phyloP scores from a whole-genome alignment of 2,797 vertebrate genomes.

The Leuciscus waleckii region DNA sequence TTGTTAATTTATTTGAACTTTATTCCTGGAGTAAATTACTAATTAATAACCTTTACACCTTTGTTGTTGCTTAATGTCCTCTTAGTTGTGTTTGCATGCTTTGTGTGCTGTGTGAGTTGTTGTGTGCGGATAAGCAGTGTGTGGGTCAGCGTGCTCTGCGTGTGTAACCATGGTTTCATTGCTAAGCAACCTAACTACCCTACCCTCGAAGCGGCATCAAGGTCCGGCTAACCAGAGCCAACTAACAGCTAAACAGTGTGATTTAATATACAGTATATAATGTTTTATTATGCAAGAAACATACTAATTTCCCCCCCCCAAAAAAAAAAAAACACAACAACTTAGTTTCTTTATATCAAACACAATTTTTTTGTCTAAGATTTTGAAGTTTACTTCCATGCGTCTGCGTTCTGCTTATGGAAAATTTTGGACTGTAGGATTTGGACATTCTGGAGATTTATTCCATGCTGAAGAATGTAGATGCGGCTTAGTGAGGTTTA shows the following conservation, averaged over 20 bases:
- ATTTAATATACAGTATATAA: not conserved
- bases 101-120: slow-evolving; percentile 11
- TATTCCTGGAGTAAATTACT: slow-evolving; percentile 40
- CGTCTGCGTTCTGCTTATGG: slow-evolving; percentile 20
- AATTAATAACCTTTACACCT: slow-evolving; percentile 56
- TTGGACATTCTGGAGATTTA: slow-evolving; percentile 53
- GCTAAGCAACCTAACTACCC: slow-evolving; percentile 55
- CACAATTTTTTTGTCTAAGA: not conserved
- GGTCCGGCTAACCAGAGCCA: slow-evolving; percentile 33
- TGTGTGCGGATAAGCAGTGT: slow-evolving; percentile 51
- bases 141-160: slow-evolving; percentile 37
- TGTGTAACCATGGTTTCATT: slow-evolving; percentile 55
- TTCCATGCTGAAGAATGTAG: slow-evolving; percentile 55
- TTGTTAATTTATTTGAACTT: slow-evolving; percentile 31
- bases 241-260: not conserved
- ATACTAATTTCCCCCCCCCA: not conserved
- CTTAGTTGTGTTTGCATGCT: not conserved
- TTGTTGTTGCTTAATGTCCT: not conserved
- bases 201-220: slow-evolving; percentile 38
- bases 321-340: not conserved
- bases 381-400: slow-evolving; percentile 19
- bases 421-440: slow-evolving; percentile 48
- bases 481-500: slow-evolving; percentile 50
- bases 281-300: not conserved
- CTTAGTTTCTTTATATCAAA: not conserved